Conservation (phyloP, 2,113 vertebrate species). For the Entomyzon cyanotis region DNA sequence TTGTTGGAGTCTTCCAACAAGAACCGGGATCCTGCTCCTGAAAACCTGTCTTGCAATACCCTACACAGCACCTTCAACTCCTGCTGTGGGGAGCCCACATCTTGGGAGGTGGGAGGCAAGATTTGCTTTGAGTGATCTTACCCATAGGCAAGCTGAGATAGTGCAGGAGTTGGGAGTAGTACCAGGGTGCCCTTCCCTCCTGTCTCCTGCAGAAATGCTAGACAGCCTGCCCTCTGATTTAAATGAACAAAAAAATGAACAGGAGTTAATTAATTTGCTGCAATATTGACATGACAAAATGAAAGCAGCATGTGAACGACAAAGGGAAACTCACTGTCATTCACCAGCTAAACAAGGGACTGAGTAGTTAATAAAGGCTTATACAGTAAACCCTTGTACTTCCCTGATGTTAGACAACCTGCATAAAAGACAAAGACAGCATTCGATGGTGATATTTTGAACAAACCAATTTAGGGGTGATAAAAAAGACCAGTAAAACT, state of each 20-base stretch:
- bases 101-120: neutral
- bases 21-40: neutral
- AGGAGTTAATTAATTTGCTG: constrained; percentile 53
- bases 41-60: neutral
- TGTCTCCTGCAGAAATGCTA: neutral
- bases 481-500: neutral
- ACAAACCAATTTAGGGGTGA: neutral
- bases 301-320: constrained; percentile 3
- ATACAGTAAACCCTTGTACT: neutral
- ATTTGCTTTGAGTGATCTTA: neutral
- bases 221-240: neutral
- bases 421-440: neutral
- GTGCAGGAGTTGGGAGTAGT: neutral
- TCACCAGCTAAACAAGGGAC: constrained; percentile 31
- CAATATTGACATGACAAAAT: constrained; percentile 44
- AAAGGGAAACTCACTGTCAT: constrained; percentile 45
- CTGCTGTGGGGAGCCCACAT: neutral
- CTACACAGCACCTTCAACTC: neutral
- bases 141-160: neutral
- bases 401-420: neutral
- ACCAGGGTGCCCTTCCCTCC: neutral
- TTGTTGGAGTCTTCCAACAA: neutral
- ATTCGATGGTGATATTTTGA: neutral
- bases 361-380: constrained; percentile 45
- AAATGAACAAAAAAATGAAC: constrained; percentile 22